Percentiles rank a stretch among this genome's conserved stretches.
phyloP scores from a whole-genome alignment of 2,888 invertebrate genomes.

The Meloe dianella region DNA sequence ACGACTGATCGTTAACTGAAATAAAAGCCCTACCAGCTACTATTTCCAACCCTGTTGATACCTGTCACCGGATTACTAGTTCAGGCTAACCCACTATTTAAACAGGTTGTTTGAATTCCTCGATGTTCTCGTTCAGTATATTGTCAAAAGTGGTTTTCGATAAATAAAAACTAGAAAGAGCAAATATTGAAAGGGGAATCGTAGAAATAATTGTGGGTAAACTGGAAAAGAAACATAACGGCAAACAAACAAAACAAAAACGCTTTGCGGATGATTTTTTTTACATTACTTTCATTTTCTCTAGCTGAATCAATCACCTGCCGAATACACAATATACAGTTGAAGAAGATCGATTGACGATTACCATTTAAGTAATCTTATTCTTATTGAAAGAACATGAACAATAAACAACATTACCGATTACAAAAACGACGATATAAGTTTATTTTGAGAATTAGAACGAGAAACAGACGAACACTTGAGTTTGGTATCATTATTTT shows the following conservation, averaged over 20 bases:
- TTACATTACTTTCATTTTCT: constrained; percentile 35
- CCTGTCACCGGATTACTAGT: constrained; percentile 42
- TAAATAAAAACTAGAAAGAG: not conserved
- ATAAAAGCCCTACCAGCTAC: constrained; percentile 38
- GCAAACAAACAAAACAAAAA: constrained; percentile 25
- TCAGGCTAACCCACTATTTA: constrained; percentile 38
- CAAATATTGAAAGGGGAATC: constrained; percentile 2
- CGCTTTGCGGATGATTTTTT: constrained; percentile 28
- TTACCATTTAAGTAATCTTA: constrained; percentile 6
- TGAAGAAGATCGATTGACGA: constrained; percentile 19
- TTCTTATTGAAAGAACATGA: not conserved
- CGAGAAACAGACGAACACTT: not conserved
- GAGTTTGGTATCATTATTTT: not conserved
- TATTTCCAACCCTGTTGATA: constrained; percentile 43
- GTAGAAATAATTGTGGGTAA: not conserved
- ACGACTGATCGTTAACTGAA: constrained; percentile 42
- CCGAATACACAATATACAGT: constrained; percentile 20
- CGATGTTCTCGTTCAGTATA: constrained; percentile 30
- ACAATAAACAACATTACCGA: constrained; percentile 15
- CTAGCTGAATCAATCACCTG: constrained; percentile 32
- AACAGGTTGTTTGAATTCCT: constrained; percentile 45
- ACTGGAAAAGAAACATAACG: not conserved
- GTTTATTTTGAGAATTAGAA: not conserved
- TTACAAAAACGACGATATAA: not conserved
- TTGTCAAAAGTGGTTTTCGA: constrained; percentile 23